A percentile compares a stretch with the other conserved stretches of the same genome.
Evolutionary conservation across 2,797 vertebrate species (phyloP).

Genomic region (Florisuga fusca): DNA sequence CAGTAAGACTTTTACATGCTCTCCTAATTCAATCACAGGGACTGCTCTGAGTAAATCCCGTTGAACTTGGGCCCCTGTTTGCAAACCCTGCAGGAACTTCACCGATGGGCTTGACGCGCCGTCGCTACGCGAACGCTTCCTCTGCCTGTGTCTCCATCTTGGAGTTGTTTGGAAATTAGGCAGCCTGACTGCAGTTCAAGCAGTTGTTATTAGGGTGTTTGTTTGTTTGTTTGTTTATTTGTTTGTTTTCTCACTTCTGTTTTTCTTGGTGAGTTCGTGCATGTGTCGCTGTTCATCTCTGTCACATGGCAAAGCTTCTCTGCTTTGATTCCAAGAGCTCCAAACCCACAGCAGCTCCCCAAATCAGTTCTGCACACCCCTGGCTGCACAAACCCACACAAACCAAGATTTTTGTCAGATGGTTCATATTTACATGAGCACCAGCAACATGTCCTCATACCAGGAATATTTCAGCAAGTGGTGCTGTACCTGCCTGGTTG

Average conservation of each 20-base stretch:
- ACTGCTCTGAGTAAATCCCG: not conserved
- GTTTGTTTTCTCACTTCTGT: not conserved
- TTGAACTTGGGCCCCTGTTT: not conserved
- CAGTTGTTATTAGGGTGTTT: not conserved
- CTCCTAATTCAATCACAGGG: not conserved
- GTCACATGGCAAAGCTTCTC: not conserved
- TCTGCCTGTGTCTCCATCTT: not conserved
- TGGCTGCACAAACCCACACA: not conserved
- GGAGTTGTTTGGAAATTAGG: not conserved
- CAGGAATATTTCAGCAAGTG: not conserved
- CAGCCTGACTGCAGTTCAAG: constrained; percentile 40
- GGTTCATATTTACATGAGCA: not conserved
- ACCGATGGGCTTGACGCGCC: not conserved
- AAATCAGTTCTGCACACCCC: not conserved
- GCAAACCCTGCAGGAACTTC: not conserved
- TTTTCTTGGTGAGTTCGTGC: not conserved
- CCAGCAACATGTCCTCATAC: not conserved
- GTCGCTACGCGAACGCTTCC: not conserved
- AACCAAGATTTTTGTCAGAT: not conserved
- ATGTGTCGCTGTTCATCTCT: not conserved
- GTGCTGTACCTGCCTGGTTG: not conserved
- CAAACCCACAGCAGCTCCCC: not conserved
- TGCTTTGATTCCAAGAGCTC: not conserved
- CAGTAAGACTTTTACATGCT: not conserved
- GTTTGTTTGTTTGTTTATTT: not conserved